Evolutionary conservation across 2,113 vertebrate species (phyloP), one percentile per base, ranked within the genome.

Genomic region (Diphyllodes magnificus): DNA sequence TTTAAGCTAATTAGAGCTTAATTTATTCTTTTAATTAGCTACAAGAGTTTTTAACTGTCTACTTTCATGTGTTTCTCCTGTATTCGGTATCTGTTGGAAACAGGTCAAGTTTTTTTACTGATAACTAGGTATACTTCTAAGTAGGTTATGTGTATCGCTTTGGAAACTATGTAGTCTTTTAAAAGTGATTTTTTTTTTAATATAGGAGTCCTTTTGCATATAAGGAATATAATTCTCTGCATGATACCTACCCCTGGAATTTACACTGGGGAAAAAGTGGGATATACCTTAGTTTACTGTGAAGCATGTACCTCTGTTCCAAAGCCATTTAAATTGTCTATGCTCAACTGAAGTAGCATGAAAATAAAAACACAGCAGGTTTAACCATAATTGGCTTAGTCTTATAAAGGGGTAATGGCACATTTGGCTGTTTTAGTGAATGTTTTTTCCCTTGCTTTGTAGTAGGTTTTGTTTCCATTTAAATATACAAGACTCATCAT

Each of bases 341-440:
- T 47, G 53, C 95, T 95, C 79, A 94, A 72, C 77, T 95, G 79
- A 90, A 95, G 76, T 73, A 75, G 65, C 5, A 39, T 59, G 91
- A 96, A 94, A 82, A 82, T 68, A 64, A 82, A 86, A 79, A 13
- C 57, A n/a, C 25, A 45, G 31, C 4, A 6, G 22, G 28, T 50
- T 75, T 88, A 76, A 40, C 51, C 44, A 49, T 71, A 75, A 86
- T 44, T 86, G 30, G 16, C 35, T 72, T 69, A 35, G 40, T 35
- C 30, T 77, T 68, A n/a, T 51, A 72, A 80, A 88, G 47, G 28
- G 28, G 4, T 73, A 78, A 51, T 61, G 60, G 51, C 11, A 57
- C 21, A 40, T 90, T 78, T 39, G 19, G 44, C 47, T 78, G 9
- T 76, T 91, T 83, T 70, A 94, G 60, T 92, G 83, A 93, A 72